Conservation (phyloP, 2,888 invertebrate genomes). For the Tuberolachnus salignus region DNA sequence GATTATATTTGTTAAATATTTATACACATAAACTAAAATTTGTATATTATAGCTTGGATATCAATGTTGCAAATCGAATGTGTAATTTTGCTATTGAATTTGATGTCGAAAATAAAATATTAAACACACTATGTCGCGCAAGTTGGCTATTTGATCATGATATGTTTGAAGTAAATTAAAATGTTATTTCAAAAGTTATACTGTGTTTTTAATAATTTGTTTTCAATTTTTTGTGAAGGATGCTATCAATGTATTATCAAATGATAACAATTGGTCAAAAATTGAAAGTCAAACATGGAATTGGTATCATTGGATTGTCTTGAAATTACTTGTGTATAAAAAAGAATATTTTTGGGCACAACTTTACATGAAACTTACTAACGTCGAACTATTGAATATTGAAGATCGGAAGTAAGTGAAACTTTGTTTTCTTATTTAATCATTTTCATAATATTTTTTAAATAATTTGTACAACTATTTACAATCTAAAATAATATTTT, state of each 20-base stretch:
- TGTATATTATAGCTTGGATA: constrained; percentile 15
- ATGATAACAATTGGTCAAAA: constrained; percentile 26
- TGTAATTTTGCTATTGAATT: constrained; percentile 48
- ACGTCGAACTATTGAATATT: not conserved
- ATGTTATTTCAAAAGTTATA: not conserved
- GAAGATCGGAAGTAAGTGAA: constrained; percentile 39
- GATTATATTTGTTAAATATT: not conserved
- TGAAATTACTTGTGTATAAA: constrained; percentile 49
- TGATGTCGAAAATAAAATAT: constrained; percentile 41
- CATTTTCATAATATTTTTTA: no score
- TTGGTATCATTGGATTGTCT: constrained; percentile 50
- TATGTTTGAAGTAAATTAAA: constrained; percentile 73
- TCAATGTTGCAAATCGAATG: constrained; percentile 31
- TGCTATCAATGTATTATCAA: constrained; percentile 23
- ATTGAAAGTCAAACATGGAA: constrained; percentile 10
- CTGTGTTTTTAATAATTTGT: not conserved
- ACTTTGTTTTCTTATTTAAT: no score
- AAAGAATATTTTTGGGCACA: constrained; percentile 46
- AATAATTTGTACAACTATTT: no score
- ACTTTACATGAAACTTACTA: constrained; percentile 23
- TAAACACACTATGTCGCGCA: constrained; percentile 66
- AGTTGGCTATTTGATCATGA: constrained; percentile 90
- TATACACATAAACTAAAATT: not conserved
- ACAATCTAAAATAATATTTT: no score
- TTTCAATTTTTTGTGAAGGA: constrained; percentile 23